Evolutionary conservation across 2,113 vertebrate genomes (phyloP), one percentile per base, ranked within the genome.

Genomic region (Hemibagrus wyckioides): DNA sequence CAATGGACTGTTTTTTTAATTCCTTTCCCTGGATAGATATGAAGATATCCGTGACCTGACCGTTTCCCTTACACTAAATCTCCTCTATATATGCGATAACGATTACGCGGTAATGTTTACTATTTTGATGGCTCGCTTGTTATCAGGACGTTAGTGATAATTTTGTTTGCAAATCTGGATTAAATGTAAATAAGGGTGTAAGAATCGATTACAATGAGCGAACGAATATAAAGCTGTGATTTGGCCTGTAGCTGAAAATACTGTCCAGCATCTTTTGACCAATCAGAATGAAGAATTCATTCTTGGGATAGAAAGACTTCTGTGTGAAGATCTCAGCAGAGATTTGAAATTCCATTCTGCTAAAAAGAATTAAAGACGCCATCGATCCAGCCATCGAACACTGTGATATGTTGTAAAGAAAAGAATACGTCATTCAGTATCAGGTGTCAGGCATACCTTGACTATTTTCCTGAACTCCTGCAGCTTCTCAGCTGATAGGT

Each of bases 401-500:
- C 30, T 2, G 1, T 23, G 52, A 36, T 36, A 13, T 0, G 6
- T 36, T 36, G 10, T 36, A 23, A 56, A 56, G 30, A 56, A n/a
- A 56, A 6, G 9, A 50, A 79, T 19, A 52, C 30, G 2, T 10
- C 4, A 80, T 23, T 30, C 33, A 36, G 23, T 80, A 28, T 81
- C 79, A 21, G 8, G 28, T 23, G 4, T 25, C 19, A 48, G 76
- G 33, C 17, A 85, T 23, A 15, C 11, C 23, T 39, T 56, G 17
- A 56, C 44, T 71, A 33, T 71, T 44, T 41, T 77, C 21, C 28
- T 23, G 41, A 41, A 75, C 52, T 39, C 41, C 41, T 73, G 76
- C 52, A 59, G 41, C 80, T 48, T 50, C 13, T 89, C 76, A 63
- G 41, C 73, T 89, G 88, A 83, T 33, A 89, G 63, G 44, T 80